phyloP scores from a whole-genome alignment of 2,797 vertebrate species.

The Sebastes itinus region DNA sequence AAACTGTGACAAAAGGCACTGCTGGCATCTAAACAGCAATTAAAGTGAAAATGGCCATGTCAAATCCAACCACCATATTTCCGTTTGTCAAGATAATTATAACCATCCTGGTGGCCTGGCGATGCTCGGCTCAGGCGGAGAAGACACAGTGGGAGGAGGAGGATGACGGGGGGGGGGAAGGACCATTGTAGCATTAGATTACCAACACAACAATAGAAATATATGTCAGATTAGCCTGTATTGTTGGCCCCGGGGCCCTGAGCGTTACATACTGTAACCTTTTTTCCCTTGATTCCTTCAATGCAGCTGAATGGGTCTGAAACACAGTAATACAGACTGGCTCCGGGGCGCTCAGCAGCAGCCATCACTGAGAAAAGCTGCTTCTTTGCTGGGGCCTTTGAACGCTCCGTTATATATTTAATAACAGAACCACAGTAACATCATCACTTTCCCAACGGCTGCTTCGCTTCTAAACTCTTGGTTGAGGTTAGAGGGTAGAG shows the following conservation, averaged over 20 bases:
- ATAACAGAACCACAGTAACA: background rate
- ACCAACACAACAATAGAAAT: conserved; percentile 26
- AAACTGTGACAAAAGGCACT: conserved; percentile 37
- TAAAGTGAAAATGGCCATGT: conserved; percentile 54
- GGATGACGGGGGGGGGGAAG: conserved; percentile 27
- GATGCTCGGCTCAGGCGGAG: background rate
- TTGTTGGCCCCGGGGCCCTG: background rate
- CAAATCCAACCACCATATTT: conserved; percentile 50
- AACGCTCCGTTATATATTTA: background rate
- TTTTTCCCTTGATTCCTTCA: conserved; percentile 31
- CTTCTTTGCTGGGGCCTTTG: conserved; percentile 6
- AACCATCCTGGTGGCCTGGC: conserved; percentile 20
- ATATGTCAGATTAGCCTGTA: conserved; percentile 20
- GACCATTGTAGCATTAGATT: conserved; percentile 27
- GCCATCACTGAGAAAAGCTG: conserved; percentile 29
- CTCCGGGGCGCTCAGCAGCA: conserved; percentile 6
- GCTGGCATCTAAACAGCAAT: conserved; percentile 60
- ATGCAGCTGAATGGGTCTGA: conserved; percentile 16
- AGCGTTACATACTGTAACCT: conserved; percentile 5
- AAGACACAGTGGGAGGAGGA: background rate
- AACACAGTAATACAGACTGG: conserved; percentile 18
- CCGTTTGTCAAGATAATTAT: conserved; percentile 53
- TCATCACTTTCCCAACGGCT: background rate
- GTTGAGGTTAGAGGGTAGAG: background rate
- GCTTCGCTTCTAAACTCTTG: background rate